Percentiles rank a stretch among this genome's conserved stretches.
Evolutionary conservation across 2,888 invertebrate species (phyloP).

Genomic region (Drosophila kambysellisi): DNA sequence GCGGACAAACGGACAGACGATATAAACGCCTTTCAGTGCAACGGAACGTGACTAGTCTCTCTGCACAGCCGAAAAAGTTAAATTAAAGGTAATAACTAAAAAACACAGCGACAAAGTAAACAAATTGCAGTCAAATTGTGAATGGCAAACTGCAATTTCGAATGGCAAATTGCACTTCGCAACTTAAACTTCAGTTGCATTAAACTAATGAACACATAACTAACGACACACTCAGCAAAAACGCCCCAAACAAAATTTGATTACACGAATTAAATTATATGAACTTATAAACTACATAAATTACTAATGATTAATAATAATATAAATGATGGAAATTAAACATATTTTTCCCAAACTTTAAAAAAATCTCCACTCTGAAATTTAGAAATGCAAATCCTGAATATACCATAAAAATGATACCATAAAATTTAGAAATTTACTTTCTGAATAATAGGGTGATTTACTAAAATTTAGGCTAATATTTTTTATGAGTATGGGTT

Average conservation of each 20-base stretch:
- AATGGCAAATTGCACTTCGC: conserved; percentile 5
- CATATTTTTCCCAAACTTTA: background rate
- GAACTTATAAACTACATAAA: background rate
- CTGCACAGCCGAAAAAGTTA: conserved; percentile 41
- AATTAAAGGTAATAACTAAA: conserved; percentile 67
- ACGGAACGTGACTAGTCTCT: conserved; percentile 65
- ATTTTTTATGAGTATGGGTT: background rate
- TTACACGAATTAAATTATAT: background rate
- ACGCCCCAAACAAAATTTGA: background rate
- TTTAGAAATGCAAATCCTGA: background rate
- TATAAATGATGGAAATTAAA: background rate
- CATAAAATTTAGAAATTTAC: background rate
- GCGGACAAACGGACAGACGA: conserved; percentile 54
- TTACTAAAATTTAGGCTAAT: background rate
- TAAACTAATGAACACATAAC: conserved; percentile 21
- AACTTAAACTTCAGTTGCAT: conserved; percentile 18
- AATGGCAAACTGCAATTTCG: background rate
- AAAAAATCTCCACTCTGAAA: background rate
- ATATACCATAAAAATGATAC: background rate
- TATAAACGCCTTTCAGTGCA: conserved; percentile 22
- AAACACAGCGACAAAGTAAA: conserved; percentile 42
- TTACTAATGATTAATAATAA: background rate
- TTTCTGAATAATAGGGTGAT: background rate
- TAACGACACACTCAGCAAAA: conserved; percentile 10
- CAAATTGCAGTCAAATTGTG: conserved; percentile 44